These are phyloP conservation scores for Oreochromis aureus DNA, from an alignment of 2,113 vertebrate species.

Conservation along the genomic window DNA sequence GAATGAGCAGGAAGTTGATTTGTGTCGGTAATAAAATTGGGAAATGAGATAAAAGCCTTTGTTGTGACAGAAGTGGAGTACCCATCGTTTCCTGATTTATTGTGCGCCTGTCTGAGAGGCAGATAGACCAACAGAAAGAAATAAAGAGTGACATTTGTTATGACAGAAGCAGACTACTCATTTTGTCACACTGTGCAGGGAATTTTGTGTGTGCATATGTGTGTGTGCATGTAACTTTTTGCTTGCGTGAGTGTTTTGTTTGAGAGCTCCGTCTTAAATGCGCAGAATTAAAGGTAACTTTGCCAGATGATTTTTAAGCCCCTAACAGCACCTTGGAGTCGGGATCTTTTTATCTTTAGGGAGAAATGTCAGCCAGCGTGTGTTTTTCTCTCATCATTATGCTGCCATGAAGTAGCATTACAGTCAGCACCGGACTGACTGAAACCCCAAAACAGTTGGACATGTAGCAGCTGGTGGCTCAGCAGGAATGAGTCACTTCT, in stretches of 20 bases:
- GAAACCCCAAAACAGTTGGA: not conserved
- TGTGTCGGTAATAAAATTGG: not conserved
- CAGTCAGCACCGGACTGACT: not conserved
- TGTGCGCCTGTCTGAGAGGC: not conserved
- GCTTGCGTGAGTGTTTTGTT: not conserved
- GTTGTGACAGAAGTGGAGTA: constrained; percentile 35
- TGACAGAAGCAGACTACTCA: constrained; percentile 11
- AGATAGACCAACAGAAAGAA: not conserved
- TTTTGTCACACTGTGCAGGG: constrained; percentile 15
- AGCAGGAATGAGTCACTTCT: not conserved
- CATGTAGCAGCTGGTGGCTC: not conserved
- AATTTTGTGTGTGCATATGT: not conserved
- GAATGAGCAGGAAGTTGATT: not conserved
- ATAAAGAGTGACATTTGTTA: constrained; percentile 29
- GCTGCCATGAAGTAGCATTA: not conserved
- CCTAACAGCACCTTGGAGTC: not conserved
- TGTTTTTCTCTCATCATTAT: not conserved
- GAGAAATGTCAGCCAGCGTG: not conserved
- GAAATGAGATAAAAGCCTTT: constrained; percentile 11
- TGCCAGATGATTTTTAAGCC: not conserved
- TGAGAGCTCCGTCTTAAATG: not conserved
- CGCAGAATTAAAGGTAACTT: not conserved
- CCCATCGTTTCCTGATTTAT: not conserved
- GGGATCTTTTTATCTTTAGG: not conserved
- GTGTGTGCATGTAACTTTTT: not conserved